A percentile compares a stretch with the other conserved stretches of the same genome.
Evolutionary conservation across 2,113 vertebrate genomes (phyloP).

Genomic region (Pelusios castaneus): DNA sequence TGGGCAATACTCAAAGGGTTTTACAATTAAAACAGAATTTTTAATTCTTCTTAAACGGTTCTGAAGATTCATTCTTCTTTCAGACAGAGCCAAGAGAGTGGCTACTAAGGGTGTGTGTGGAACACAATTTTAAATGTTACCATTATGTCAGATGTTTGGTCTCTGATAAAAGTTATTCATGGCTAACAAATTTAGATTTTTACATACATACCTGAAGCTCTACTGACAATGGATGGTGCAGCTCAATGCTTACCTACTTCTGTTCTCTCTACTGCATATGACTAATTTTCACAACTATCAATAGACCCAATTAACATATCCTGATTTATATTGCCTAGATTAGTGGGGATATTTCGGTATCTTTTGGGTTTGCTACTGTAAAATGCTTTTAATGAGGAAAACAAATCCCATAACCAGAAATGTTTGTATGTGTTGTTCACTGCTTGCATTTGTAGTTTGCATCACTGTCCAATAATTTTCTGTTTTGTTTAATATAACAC

Average conservation of each 20-base stretch:
- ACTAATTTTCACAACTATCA: background rate
- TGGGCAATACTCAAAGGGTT: background rate
- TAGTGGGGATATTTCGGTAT: background rate
- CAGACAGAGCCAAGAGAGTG: background rate
- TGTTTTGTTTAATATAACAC: background rate
- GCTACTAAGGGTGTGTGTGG: background rate
- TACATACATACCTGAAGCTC: background rate
- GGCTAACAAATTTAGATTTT: conserved; percentile 1
- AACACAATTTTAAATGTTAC: conserved; percentile 27
- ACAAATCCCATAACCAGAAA: background rate
- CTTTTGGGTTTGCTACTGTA: background rate
- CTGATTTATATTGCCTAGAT: background rate
- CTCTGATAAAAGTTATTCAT: fast-evolving
- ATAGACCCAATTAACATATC: background rate
- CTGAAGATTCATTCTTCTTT: background rate
- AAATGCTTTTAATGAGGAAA: background rate
- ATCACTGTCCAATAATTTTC: background rate
- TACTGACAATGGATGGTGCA: background rate
- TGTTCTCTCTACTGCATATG: background rate
- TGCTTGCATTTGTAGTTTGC: background rate
- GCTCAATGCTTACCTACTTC: background rate
- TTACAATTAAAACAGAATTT: background rate
- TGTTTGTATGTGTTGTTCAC: background rate
- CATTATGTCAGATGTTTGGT: background rate
- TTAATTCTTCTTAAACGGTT: background rate